phyloP scores from a whole-genome alignment of 2,797 vertebrate genomes.

The Chiroxiphia lanceolata region DNA sequence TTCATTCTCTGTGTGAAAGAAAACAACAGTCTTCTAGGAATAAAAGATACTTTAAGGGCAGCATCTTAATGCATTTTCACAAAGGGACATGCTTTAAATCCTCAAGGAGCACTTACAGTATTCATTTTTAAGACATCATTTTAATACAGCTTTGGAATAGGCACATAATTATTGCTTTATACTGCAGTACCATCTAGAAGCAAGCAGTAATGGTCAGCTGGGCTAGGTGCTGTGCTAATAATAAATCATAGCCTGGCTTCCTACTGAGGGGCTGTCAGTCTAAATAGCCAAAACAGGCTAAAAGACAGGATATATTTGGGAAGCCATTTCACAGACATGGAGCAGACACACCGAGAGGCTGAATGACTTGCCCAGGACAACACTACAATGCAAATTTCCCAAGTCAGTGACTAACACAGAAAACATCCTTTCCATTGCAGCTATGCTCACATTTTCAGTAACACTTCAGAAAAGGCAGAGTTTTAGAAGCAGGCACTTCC shows the following conservation, averaged over 20 bases:
- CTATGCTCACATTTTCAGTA: not conserved
- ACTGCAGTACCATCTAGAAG: not conserved
- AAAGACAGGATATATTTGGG: not conserved
- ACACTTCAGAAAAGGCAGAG: not conserved
- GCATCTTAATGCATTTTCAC: conserved; percentile 36
- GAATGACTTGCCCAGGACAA: not conserved
- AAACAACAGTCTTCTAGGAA: conserved; percentile 42
- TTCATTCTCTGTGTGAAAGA: conserved; percentile 43
- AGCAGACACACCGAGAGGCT: not conserved
- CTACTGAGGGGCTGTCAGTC: not conserved
- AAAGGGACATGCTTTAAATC: not conserved
- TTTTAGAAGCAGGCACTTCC: not conserved
- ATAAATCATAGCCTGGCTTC: not conserved
- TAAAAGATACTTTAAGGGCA: conserved; percentile 23
- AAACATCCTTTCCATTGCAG: not conserved
- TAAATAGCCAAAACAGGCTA: not conserved
- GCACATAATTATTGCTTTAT: not conserved
- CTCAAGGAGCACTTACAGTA: not conserved
- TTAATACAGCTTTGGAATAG: conserved; percentile 5
- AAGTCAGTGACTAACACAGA: not conserved
- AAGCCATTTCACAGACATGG: not conserved
- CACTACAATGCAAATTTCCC: not conserved
- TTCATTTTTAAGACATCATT: conserved; percentile 6
- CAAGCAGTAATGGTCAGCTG: not conserved
- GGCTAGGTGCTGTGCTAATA: not conserved